Evolutionary conservation across 2,113 vertebrate species (phyloP), one percentile per base, ranked within the genome.

Genomic region (Nannospalax galili): DNA sequence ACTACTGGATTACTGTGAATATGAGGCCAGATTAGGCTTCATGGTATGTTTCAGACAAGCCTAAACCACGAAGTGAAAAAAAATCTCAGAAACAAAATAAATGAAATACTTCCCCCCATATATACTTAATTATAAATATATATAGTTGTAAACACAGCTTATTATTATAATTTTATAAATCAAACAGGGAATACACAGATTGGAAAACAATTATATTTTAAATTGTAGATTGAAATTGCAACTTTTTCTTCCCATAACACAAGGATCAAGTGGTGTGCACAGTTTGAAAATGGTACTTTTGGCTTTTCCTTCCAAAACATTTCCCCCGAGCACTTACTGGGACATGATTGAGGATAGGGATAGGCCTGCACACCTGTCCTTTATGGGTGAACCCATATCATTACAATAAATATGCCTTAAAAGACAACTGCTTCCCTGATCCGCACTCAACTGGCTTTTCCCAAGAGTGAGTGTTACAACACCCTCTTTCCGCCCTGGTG

Each of bases 181-280:
- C 32, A 94, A 19, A 48, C 3, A 65, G 52, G 5, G 64, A 86
- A 79, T 79, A 91, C 14, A 9, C 60, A 91, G 79, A 35, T 65
- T 72, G 74, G 52, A 88, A 78, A 73, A 81, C 3, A 93, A 92
- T 81, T 92, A 32, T 26, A 65, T 93, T 72, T 67, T 67, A 77
- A 45, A n/a, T 78, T 85, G 84, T 81, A 80, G 48, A n/a, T 64
- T 86, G 11, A 96, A 88, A 77, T 74, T 37, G 6, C 69, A 93
- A 24, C 73, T 45, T 88, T 75, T 93, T 95, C 11, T 67, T 96
- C 19, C 85, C 24, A 80, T 84, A 90, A 42, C 52, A 22, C 58
- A 92, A 75, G 15, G 77, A 73, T 84, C 17, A 45, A 30, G 26
- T 0, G 5, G 56, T 40, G 0, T 1, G 88, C 62, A 40, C n/a